Evolutionary conservation across 2,888 invertebrate species (phyloP).

Genomic region (Catocala fraxini): DNA sequence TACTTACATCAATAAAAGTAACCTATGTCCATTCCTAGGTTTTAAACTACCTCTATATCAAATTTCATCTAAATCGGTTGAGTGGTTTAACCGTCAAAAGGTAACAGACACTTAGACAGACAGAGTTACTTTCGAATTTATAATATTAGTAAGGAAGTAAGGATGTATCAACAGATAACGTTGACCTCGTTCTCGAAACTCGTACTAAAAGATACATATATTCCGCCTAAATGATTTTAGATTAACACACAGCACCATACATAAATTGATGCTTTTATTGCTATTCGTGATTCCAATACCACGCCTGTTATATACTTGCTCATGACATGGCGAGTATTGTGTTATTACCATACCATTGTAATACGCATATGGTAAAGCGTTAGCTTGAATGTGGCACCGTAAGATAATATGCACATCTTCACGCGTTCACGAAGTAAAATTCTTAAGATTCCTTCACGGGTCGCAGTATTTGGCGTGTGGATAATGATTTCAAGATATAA

Average conservation of each 20-base stretch:
- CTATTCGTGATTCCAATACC: slow-evolving; percentile 15
- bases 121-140: too few species aligned
- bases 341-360: slow-evolving; percentile 10
- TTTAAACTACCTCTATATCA: too few species aligned
- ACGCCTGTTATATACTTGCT: slow-evolving; percentile 22
- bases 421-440: slow-evolving; percentile 20
- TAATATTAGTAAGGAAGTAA: too few species aligned
- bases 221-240: background rate
- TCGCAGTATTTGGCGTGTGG: slow-evolving; percentile 16
- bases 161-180: too few species aligned
- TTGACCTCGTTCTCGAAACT: too few species aligned
- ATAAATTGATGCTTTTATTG: slow-evolving; percentile 13
- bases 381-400: slow-evolving; percentile 27
- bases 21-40: too few species aligned
- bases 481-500: slow-evolving; percentile 22
- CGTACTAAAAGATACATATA: too few species aligned
- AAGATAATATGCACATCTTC: slow-evolving; percentile 24
- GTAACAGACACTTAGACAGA: too few species aligned
- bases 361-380: slow-evolving; percentile 5
- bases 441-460: slow-evolving; percentile 33
- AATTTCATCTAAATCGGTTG: too few species aligned
- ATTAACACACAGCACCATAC: background rate
- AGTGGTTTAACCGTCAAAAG: too few species aligned
- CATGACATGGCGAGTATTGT: slow-evolving; percentile 27
- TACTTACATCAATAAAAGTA: too few species aligned